Percentiles rank a stretch among this genome's conserved stretches.
Evolutionary conservation across 2,888 invertebrate genomes (phyloP).

Genomic region (Pteria penguin): DNA sequence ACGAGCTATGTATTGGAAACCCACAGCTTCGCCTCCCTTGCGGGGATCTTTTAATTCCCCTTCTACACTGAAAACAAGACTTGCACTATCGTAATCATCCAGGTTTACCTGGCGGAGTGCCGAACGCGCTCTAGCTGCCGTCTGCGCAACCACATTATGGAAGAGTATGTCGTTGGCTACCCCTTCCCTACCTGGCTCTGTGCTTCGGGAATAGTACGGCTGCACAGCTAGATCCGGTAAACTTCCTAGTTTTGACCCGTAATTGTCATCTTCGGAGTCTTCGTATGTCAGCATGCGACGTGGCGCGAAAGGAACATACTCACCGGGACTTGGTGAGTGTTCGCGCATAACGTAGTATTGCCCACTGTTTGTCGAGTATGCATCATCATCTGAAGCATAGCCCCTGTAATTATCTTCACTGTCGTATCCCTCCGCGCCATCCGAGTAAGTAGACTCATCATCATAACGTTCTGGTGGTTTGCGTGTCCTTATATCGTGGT

Average conservation of each 20-base stretch:
- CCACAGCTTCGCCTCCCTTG: conserved; percentile 47
- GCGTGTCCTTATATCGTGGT: conserved; percentile 46
- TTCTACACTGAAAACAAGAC: conserved; percentile 70
- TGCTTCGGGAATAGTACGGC: conserved; percentile 29
- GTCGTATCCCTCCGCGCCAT: conserved; percentile 55
- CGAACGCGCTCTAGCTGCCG: conserved; percentile 64
- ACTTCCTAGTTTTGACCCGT: conserved; percentile 49
- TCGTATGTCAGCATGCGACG: conserved; percentile 53
- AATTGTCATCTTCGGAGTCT: conserved; percentile 47
- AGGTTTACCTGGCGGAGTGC: conserved; percentile 60
- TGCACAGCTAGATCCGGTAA: conserved; percentile 42
- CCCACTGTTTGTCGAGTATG: conserved; percentile 43
- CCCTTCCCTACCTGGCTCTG: conserved; percentile 44
- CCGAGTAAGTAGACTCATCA: conserved; percentile 61
- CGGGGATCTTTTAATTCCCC: conserved; percentile 64
- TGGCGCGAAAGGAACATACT: conserved; percentile 69
- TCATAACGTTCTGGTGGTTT: conserved; percentile 57
- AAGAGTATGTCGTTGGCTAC: conserved; percentile 57
- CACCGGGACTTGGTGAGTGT: conserved; percentile 45
- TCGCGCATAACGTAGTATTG: conserved; percentile 41
- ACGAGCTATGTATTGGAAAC: conserved; percentile 69
- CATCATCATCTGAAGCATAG: conserved; percentile 39
- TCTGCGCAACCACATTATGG: conserved; percentile 64
- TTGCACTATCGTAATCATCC: conserved; percentile 66
- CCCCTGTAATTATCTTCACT: conserved; percentile 47